Percentiles rank a stretch among this genome's conserved stretches.
phyloP scores from a whole-genome alignment of 2,888 invertebrate genomes.

The Taenaris catops region DNA sequence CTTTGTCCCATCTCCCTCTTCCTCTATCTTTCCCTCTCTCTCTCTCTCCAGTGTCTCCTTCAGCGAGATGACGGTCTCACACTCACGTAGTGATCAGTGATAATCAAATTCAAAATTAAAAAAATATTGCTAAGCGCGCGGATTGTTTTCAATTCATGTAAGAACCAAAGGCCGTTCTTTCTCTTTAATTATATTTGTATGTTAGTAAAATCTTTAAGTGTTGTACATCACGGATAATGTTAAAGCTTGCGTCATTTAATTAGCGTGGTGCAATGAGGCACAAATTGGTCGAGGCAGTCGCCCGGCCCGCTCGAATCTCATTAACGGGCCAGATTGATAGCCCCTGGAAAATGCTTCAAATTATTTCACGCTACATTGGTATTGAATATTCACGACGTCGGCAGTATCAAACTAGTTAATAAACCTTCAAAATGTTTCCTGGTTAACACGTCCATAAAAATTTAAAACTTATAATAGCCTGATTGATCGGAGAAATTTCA shows the following conservation, averaged over 20 bases:
- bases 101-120: too few relatives aligned
- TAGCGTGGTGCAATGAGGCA: conserved; percentile 58
- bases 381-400: conserved; percentile 53
- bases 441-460: conserved; percentile 11
- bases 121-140: too few relatives aligned
- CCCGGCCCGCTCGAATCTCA: conserved; percentile 64
- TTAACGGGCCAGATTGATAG: conserved; percentile 69
- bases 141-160: too few relatives aligned
- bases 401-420: conserved; percentile 26
- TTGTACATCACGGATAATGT: conserved; percentile 19
- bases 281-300: conserved; percentile 63
- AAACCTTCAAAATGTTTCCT: conserved; percentile 18
- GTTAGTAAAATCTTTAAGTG: conserved; percentile 1
- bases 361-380: conserved; percentile 70
- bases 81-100: too few relatives aligned
- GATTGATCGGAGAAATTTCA: too few relatives aligned
- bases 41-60: too few relatives aligned
- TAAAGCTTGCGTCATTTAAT: conserved; percentile 46
- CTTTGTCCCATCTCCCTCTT: too few relatives aligned
- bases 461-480: too few relatives aligned
- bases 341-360: conserved; percentile 65
- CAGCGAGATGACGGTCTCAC: too few relatives aligned
- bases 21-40: too few relatives aligned
- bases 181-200: too few relatives aligned
- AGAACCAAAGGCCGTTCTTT: too few relatives aligned